phyloP scores from a whole-genome alignment of 1,140 invertebrate genomes.

The Trachymyrmex septentrionalis region DNA sequence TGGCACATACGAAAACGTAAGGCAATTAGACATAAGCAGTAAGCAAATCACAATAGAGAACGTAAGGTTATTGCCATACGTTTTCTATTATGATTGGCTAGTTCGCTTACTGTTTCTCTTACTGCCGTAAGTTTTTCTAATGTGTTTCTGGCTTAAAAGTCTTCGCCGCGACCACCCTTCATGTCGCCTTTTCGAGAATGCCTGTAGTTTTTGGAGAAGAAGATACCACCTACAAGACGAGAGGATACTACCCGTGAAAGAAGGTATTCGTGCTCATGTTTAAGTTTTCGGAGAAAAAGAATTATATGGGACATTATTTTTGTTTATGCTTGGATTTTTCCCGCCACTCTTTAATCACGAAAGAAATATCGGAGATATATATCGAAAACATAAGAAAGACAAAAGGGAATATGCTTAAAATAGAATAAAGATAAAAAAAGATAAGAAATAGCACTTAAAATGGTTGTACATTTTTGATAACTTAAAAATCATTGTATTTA shows the following conservation, averaged over 20 bases:
- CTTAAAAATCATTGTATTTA: neutral
- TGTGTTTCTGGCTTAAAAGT: too few species aligned
- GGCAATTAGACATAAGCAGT: too few species aligned
- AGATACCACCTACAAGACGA: neutral
- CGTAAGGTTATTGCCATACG: too few species aligned
- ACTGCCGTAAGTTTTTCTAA: too few species aligned
- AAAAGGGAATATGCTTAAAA: neutral
- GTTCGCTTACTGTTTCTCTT: too few species aligned
- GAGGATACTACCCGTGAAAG: neutral
- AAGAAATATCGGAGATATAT: neutral
- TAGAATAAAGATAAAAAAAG: neutral
- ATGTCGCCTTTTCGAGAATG: neutral
- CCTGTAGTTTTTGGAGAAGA: neutral
- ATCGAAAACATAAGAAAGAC: neutral
- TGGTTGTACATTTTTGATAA: neutral
- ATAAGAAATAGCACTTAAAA: neutral
- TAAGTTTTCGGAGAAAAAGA: neutral
- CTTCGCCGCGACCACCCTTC: conserved; percentile 11
- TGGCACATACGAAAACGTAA: too few species aligned
- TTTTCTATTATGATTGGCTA: too few species aligned
- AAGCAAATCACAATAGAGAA: too few species aligned
- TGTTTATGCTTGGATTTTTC: too few species aligned
- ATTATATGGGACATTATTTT: neutral
- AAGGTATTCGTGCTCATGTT: neutral
- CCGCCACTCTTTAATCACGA: neutral